These are phyloP conservation scores for Diplosoma virens DNA, from an alignment of 23 tunicate genomes.

Conservation along the genomic window DNA sequence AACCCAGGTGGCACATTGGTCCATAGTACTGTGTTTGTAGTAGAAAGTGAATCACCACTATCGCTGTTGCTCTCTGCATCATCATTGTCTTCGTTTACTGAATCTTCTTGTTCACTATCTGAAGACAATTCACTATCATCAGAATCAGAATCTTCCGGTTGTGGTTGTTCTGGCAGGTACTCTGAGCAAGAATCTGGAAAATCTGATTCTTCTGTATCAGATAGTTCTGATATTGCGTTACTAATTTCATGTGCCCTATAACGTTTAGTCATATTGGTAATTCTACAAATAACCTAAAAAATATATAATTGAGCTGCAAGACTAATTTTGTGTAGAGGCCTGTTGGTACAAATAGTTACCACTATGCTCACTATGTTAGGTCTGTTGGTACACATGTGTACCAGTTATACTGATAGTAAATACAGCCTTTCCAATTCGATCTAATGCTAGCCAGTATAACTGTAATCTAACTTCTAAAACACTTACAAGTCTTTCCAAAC, in stretches of 20 bases:
- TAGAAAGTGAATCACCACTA: too few species aligned
- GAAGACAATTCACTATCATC: conserved; percentile 25
- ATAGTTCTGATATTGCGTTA: conserved; percentile 7
- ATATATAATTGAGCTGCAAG: conserved; percentile 1
- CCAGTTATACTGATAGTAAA: background rate
- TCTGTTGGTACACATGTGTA: conserved; percentile 32
- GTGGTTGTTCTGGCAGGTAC: conserved; percentile 24
- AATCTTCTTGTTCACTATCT: conserved; percentile 24
- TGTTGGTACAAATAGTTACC: conserved; percentile 40
- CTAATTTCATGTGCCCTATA: conserved; percentile 12
- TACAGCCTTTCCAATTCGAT: background rate
- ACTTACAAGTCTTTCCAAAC: too few species aligned
- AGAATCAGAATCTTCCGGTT: conserved; percentile 24
- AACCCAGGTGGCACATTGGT: too few species aligned
- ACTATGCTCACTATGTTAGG: conserved; percentile 12
- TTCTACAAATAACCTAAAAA: conserved; percentile 3
- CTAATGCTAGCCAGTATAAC: too few species aligned
- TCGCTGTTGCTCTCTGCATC: too few species aligned
- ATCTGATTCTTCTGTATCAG: conserved; percentile 25
- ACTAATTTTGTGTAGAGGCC: conserved; percentile 24
- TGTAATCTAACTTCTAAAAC: too few species aligned
- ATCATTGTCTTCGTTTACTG: conserved; percentile 25
- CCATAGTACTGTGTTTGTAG: too few species aligned
- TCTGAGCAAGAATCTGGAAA: conserved; percentile 16
- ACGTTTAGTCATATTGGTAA: conserved; percentile 22